Conservation (phyloP, 2,113 vertebrate species). For the Addax nasomaculatus region DNA sequence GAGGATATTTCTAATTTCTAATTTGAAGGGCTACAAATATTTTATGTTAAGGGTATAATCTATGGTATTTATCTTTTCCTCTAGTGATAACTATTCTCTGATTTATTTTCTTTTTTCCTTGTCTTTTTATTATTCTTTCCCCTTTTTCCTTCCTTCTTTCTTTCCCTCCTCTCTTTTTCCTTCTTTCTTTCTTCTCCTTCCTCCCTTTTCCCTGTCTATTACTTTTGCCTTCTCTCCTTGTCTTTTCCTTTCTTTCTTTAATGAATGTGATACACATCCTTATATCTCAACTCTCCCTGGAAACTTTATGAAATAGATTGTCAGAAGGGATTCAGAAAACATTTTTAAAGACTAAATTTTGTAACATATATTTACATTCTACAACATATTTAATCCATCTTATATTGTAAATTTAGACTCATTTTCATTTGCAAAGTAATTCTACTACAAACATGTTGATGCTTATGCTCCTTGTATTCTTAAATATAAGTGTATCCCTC, state of each 20-base stretch:
- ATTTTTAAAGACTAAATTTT: neutral
- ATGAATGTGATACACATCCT: neutral
- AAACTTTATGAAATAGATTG: neutral
- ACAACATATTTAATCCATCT: neutral
- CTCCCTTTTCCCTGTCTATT: neutral
- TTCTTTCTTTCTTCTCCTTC: neutral
- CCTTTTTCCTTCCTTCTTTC: neutral
- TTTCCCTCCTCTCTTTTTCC: neutral
- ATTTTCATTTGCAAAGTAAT: neutral
- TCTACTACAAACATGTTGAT: neutral
- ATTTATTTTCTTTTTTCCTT: neutral
- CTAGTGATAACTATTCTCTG: neutral
- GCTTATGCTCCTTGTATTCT: neutral
- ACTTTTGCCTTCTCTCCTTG: neutral
- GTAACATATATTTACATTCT: neutral
- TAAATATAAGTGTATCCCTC: neutral
- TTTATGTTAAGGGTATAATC: neutral
- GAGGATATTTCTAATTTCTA: neutral
- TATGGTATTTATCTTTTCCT: neutral
- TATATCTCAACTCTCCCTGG: neutral
- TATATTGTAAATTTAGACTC: neutral
- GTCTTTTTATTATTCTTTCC: neutral
- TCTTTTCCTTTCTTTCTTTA: neutral
- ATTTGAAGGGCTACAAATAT: neutral
- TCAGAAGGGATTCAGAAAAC: neutral